phyloP scores from a whole-genome alignment of 2,113 vertebrate species.

The Pteruthius melanotis region DNA sequence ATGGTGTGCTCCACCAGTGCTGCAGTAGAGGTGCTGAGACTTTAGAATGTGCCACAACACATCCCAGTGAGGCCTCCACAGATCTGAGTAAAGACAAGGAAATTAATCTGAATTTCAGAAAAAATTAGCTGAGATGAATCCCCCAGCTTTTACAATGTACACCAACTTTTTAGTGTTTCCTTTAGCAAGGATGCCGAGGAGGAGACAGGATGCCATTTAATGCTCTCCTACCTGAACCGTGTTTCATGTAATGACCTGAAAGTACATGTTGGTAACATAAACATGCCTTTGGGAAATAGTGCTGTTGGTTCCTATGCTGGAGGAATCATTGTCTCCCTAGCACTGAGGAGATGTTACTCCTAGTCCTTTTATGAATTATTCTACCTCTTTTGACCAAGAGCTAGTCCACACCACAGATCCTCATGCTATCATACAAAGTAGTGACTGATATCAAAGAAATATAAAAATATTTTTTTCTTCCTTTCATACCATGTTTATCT shows the following conservation, averaged over 20 bases:
- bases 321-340: not conserved
- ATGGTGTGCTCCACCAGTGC: not conserved
- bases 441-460: not conserved
- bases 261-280: not conserved
- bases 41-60: not conserved
- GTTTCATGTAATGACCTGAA: not conserved
- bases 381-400: not conserved
- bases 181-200: not conserved
- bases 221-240: rapidly evolving
- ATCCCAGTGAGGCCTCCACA: not conserved
- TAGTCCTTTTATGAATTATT: not conserved
- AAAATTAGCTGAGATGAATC: not conserved
- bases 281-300: not conserved
- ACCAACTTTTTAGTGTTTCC: not conserved
- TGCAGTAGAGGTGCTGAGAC: not conserved
- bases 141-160: not conserved
- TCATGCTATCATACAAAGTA: not conserved
- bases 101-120: not conserved
- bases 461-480: not conserved
- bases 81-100: not conserved
- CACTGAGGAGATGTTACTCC: not conserved
- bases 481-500: not conserved
- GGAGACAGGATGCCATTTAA: not conserved
- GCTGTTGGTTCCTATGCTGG: not conserved
- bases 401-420: not conserved